Evolutionary conservation across 2,113 vertebrate species (phyloP).

Genomic region (Neoarius graeffei): DNA sequence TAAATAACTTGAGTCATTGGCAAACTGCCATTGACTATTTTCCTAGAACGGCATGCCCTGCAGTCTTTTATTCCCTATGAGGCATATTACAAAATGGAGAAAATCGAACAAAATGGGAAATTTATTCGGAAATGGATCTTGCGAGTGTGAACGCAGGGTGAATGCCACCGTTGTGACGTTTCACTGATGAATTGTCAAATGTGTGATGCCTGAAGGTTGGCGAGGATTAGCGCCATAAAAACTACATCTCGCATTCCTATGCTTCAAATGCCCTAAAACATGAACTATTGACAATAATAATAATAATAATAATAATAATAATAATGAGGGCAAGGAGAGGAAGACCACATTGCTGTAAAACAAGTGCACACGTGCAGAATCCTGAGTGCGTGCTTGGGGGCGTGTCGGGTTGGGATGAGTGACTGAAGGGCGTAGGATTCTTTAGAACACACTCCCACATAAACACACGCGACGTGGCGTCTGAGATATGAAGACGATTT

Average conservation of each 20-base stretch:
- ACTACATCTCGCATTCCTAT: not conserved
- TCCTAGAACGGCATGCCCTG: not conserved
- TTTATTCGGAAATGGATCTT: not conserved
- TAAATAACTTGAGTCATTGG: not conserved
- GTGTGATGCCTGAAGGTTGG: not conserved
- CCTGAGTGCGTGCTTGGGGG: slow-evolving; percentile 52
- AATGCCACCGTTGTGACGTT: not conserved
- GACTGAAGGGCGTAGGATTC: slow-evolving; percentile 28
- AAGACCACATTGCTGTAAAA: slow-evolving; percentile 50
- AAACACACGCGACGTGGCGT: slow-evolving; percentile 35
- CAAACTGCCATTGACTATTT: not conserved
- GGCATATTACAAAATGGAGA: not conserved
- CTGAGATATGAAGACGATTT: slow-evolving; percentile 68
- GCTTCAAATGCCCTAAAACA: not conserved
- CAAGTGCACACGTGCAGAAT: slow-evolving; percentile 57
- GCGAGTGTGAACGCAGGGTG: not conserved
- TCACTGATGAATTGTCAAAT: not conserved
- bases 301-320: slow-evolving; percentile 1
- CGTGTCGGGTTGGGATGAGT: not conserved
- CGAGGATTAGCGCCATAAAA: not conserved
- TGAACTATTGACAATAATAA: not conserved
- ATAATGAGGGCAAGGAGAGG: slow-evolving; percentile 23
- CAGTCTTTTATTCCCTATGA: not conserved
- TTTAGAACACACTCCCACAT: slow-evolving; percentile 10
- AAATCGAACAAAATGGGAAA: not conserved